Evolutionary conservation across 2,888 invertebrate genomes (phyloP), one percentile per base, ranked within the genome.

Genomic region (Sinotaia quadrata): DNA sequence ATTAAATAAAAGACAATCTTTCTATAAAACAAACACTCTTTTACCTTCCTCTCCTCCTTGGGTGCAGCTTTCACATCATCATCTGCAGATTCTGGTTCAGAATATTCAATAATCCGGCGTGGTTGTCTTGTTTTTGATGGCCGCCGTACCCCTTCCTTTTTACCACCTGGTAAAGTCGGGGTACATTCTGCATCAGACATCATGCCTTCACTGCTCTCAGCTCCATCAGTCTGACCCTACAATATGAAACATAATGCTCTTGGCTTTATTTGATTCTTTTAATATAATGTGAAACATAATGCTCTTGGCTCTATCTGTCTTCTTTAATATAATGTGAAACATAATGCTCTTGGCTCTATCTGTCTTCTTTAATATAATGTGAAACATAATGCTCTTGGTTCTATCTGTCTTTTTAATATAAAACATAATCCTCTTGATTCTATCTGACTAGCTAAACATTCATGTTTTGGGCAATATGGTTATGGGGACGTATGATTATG

Each of bases 41-140:
- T 56, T 44, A 44, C 29, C 27, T 65, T 65, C 44, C 56, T 54
- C 27, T 51, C 52, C 27, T 41, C 54, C 15, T 54, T 37, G n/a
- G 27, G n/a, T 3, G n/a, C n/a, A 27, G 44, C 61, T 57, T 66
- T 73, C 10, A 67, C 56, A 44, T 76, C 76, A 66, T 76, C 76
- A 56, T 80, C 78, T 10, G 78, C 78, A 5, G 78, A 78, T 56
- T 81, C 81, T 49, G 76, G 77, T 37, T 80, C 80, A 7, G 78
- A 77, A 63, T 80, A 82, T 54, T 81, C 80, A 21, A 80, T 76
- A 10, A 81, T 74, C 58, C 79, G 73, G 21, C 81, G 68, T 0
- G 81, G 82, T 31, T 77, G 72, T 52, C 77, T 60, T 5, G 63
- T 67, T 27, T 75, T 77, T 24, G 71, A 49, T 15, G 68, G 51